These are phyloP conservation scores for Biston betularia DNA, from an alignment of 2,888 invertebrate genomes.

Conservation along the genomic window DNA sequence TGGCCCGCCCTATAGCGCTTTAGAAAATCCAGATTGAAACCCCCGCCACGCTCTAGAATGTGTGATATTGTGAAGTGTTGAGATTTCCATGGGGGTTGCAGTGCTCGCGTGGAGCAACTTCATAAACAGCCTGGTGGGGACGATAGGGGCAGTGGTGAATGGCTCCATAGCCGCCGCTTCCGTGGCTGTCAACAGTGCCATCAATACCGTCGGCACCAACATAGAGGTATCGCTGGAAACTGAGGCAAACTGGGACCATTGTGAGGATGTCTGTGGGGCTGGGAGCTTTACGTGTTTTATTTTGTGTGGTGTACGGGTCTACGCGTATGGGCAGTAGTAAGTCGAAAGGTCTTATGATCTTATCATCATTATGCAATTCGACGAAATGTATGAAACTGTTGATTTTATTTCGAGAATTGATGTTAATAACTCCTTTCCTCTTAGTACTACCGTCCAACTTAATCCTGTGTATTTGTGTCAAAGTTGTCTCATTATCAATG, in stretches of 20 bases:
- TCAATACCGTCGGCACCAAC: slow-evolving; percentile 75
- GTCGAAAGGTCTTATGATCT: no score
- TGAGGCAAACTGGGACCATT: neutral
- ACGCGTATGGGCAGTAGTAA: no score
- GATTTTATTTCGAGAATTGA: no score
- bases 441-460: no score
- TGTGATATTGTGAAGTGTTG: neutral
- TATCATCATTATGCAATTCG: no score
- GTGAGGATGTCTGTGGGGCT: neutral
- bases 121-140: slow-evolving; percentile 64
- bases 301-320: neutral
- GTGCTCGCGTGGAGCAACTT: slow-evolving; percentile 73
- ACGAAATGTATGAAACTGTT: no score
- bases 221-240: slow-evolving; percentile 67
- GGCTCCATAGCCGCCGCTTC: slow-evolving; percentile 64
- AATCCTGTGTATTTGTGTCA: slow-evolving; percentile 5
- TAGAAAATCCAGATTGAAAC: no score
- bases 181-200: slow-evolving; percentile 70
- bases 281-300: slow-evolving; percentile 40
- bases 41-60: no score
- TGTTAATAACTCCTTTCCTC: no score
- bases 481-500: slow-evolving; percentile 15
- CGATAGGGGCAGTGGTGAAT: slow-evolving; percentile 72
- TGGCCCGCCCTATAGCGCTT: no score
- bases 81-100: slow-evolving; percentile 49